Percentiles rank a stretch among this genome's conserved stretches.
These are phyloP conservation scores for Autographa pulchrina DNA, from an alignment of 2,888 invertebrate genomes.

Conservation along the genomic window DNA sequence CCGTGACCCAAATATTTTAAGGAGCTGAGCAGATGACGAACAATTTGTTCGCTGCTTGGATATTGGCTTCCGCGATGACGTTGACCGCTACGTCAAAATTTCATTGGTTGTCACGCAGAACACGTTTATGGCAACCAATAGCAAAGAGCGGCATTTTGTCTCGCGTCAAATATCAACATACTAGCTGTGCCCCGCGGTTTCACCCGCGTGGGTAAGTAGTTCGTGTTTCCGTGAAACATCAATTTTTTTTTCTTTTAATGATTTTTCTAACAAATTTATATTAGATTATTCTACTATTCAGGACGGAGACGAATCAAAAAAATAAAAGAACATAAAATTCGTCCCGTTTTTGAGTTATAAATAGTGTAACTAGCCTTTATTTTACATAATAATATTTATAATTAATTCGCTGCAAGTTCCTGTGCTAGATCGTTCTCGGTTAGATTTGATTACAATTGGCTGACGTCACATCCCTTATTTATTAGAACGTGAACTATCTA, in stretches of 20 bases:
- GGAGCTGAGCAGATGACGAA: constrained; percentile 11
- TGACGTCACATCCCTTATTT: constrained; percentile 56
- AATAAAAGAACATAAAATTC: too few species aligned
- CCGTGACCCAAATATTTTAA: constrained; percentile 48
- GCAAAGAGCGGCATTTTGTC: neutral
- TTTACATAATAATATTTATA: constrained; percentile 26
- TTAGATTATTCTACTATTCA: too few species aligned
- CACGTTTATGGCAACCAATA: neutral
- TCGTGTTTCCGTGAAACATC: too few species aligned
- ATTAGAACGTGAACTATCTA: constrained; percentile 34
- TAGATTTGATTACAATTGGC: constrained; percentile 43
- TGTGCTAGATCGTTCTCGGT: constrained; percentile 52
- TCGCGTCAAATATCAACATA: too few species aligned
- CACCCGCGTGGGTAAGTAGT: too few species aligned
- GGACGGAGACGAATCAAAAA: too few species aligned
- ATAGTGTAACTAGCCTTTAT: too few species aligned
- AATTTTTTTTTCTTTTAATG: too few species aligned
- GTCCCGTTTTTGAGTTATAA: too few species aligned
- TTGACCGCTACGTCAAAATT: neutral
- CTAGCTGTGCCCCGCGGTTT: too few species aligned
- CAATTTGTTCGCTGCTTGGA: neutral
- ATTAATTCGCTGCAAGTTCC: constrained; percentile 55
- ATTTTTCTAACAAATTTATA: too few species aligned
- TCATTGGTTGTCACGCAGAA: neutral
- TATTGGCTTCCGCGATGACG: neutral